These are phyloP conservation scores for Danio aesculapii DNA, from an alignment of 2,797 vertebrate genomes.

Conservation along the genomic window DNA sequence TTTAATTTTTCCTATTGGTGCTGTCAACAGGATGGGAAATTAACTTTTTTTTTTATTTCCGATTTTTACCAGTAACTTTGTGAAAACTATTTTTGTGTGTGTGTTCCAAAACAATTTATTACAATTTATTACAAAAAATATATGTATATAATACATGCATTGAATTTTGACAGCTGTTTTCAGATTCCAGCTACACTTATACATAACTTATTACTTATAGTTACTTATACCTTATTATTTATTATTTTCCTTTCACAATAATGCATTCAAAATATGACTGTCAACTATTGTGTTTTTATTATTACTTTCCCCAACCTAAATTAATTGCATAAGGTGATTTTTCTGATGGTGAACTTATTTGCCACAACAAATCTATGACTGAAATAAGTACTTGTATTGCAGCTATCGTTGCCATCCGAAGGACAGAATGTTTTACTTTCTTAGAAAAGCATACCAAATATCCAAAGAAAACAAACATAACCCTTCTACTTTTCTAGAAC, in stretches of 20 bases:
- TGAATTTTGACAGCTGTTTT: not conserved
- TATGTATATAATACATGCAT: too few species aligned
- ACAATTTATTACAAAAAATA: too few species aligned
- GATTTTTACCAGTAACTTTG: not conserved
- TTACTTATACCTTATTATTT: too few species aligned
- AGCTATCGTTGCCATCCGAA: not conserved
- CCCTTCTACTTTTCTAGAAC: not conserved
- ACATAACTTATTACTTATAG: too few species aligned
- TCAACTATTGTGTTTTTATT: too few species aligned
- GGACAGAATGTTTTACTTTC: not conserved
- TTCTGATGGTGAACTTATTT: not conserved
- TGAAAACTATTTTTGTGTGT: not conserved
- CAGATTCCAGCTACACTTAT: not conserved
- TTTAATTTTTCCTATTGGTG: not conserved
- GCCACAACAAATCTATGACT: not conserved
- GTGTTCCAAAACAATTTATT: too few species aligned
- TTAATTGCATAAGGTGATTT: not conserved
- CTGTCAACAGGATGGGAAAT: constrained; percentile 2
- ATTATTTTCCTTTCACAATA: too few species aligned
- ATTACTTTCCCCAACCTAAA: not conserved
- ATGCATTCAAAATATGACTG: too few species aligned
- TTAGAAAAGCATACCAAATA: not conserved
- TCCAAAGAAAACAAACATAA: not conserved
- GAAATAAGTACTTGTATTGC: not conserved
- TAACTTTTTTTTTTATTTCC: not conserved